Evolutionary conservation across 2,888 invertebrate species (phyloP).

Genomic region (Apamea crenata): DNA sequence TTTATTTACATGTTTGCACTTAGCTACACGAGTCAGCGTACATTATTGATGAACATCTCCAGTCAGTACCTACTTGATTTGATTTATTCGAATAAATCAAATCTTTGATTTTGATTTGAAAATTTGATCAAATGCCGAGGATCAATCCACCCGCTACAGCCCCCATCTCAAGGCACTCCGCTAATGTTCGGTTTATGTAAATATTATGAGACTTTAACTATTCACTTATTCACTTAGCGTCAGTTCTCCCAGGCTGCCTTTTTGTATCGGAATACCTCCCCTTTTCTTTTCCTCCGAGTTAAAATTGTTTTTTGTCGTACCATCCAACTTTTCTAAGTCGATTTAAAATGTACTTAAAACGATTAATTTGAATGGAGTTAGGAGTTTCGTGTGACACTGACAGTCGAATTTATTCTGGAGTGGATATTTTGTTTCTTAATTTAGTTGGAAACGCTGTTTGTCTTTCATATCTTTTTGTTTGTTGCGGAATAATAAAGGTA

Average conservation of each 20-base stretch:
- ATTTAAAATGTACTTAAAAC: constrained; percentile 80
- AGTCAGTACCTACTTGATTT: neutral
- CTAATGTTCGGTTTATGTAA: constrained; percentile 89
- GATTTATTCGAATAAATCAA: neutral
- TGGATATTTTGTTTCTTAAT: constrained; percentile 70
- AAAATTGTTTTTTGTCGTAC: constrained; percentile 77
- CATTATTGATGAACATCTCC: neutral
- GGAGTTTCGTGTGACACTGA: constrained; percentile 74
- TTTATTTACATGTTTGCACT: neutral
- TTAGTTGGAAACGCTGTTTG: constrained; percentile 64
- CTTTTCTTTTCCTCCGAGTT: constrained; percentile 74
- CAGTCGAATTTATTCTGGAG: constrained; percentile 72
- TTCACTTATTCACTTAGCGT: constrained; percentile 89
- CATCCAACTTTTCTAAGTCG: constrained; percentile 77
- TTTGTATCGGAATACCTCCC: constrained; percentile 83
- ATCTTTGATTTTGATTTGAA: too few species aligned
- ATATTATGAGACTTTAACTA: constrained; percentile 90
- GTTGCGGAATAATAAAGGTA: constrained; percentile 62
- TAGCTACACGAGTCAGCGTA: neutral
- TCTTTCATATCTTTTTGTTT: constrained; percentile 67
- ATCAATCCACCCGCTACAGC: constrained; percentile 68
- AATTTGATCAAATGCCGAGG: constrained; percentile 33
- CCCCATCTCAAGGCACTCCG: constrained; percentile 75
- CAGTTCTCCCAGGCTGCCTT: constrained; percentile 83
- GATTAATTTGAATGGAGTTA: constrained; percentile 79